Evolutionary conservation across 1,140 invertebrate genomes (phyloP), one percentile per base, ranked within the genome.

Genomic region (Habropoda laboriosa): DNA sequence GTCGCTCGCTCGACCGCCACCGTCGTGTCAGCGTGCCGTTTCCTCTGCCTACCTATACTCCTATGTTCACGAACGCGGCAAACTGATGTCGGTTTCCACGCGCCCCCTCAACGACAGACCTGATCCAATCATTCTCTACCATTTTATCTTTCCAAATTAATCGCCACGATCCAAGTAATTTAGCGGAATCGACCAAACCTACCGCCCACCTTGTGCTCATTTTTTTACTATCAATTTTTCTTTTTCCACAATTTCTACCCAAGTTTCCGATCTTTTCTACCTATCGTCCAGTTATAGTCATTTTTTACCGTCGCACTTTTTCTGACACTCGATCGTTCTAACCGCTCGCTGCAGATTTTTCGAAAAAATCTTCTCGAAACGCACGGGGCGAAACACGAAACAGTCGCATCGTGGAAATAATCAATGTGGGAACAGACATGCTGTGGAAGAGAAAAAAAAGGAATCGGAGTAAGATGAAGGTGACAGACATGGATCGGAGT

Each of bases 141-240:
- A 74, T 82, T 84, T 82, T 42, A 51, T 47, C 13, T 58, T 42
- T 55, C 18, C n/a, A 38, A 58, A 74, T 75, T 64, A 42, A 45
- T 79, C 66, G 5, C 5, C n/a, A 27, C 57, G 40, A 55, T 45
- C 38, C 10, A 51, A 73, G 24, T 21, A 30, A 45, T 63, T 47
- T 8, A 32, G 53, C 58, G 21, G 8, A 1, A 10, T 13, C 16
- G 10, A n/a, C n/a, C 49, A 27, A 57, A 57, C 32, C n/a, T 49
- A 49, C n/a, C n/a, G n/a, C n/a, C n/a, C n/a, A n/a, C n/a, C n/a
- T n/a, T n/a, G 57, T 49, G 42, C 32, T 80, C 42, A 49, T n/a
- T 47, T 42, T 79, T 61, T 53, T 35, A 13, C 21, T 55, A 18
- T 10, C 67, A 49, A 49, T 64, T 35, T 80, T 38, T 60, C 45